Evolutionary conservation across 2,888 invertebrate genomes (phyloP).

Genomic region (Rapana venosa): DNA sequence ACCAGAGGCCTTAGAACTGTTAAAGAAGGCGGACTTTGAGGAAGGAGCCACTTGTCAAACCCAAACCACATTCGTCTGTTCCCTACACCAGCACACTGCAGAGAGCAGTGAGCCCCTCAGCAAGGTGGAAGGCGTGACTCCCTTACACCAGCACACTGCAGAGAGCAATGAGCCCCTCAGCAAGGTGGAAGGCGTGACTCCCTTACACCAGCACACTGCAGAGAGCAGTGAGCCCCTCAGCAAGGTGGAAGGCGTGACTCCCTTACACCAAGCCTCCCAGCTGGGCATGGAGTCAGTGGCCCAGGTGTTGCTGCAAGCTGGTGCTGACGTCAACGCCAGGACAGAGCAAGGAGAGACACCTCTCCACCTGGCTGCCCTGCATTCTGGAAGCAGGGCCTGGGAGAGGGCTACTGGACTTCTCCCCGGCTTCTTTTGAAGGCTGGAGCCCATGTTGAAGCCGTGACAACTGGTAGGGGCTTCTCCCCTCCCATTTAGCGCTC

Average conservation of each 20-base stretch:
- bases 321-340: constrained; percentile 56
- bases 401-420: constrained; percentile 22
- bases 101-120: not conserved
- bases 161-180: not conserved
- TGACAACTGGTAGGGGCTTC: constrained; percentile 28
- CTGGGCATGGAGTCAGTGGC: constrained; percentile 60
- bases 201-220: constrained; percentile 53
- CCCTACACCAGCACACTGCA: not conserved
- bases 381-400: constrained; percentile 28
- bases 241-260: constrained; percentile 60
- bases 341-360: constrained; percentile 47
- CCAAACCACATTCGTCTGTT: not conserved
- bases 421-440: constrained; percentile 46
- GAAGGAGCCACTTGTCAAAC: not conserved
- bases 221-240: constrained; percentile 53
- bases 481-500: constrained; percentile 37
- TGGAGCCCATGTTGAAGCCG: constrained; percentile 38
- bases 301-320: constrained; percentile 56
- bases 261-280: constrained; percentile 63
- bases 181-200: constrained; percentile 51
- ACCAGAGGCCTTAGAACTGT: not conserved
- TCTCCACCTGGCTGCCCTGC: constrained; percentile 37
- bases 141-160: not conserved
- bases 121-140: too few relatives aligned
- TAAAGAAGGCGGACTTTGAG: not conserved